Conservation (phyloP, 2,797 vertebrate genomes). For the Odontamblyopus rebecca region DNA sequence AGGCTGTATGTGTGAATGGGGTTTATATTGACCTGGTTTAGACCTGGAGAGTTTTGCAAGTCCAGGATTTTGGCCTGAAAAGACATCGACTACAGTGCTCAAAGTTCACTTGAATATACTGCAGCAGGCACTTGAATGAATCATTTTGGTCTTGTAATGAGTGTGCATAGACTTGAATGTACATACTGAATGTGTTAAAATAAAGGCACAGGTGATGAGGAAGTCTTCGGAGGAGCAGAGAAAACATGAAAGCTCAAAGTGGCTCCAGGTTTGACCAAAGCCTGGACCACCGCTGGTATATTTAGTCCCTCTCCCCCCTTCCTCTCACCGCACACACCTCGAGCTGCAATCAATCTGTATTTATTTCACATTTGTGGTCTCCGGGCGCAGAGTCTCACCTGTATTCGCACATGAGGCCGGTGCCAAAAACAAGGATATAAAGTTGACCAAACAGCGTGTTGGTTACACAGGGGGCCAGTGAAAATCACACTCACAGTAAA, state of each 20-base stretch:
- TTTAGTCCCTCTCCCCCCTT: constrained; percentile 68
- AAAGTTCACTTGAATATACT: no score
- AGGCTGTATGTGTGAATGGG: no score
- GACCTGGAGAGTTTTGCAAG: no score
- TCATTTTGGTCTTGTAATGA: no score
- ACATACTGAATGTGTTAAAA: constrained; percentile 10
- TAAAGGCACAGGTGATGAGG: constrained; percentile 53
- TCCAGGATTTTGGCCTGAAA: no score
- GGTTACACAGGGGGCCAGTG: constrained; percentile 53
- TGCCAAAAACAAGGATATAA: constrained; percentile 69
- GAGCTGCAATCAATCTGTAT: constrained; percentile 41
- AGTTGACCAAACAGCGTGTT: constrained; percentile 66
- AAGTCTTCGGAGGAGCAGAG: constrained; percentile 50
- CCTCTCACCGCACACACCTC: constrained; percentile 36
- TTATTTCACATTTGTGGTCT: constrained; percentile 33
- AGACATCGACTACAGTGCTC: no score
- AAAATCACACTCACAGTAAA: constrained; percentile 42
- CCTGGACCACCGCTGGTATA: constrained; percentile 64
- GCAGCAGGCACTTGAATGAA: no score
- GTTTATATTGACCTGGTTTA: no score
- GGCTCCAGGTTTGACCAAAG: constrained; percentile 80
- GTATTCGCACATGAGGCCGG: constrained; percentile 41
- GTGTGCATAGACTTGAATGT: no score
- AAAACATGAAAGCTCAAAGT: constrained; percentile 53
- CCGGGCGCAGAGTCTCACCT: constrained; percentile 23